These are phyloP conservation scores for Heliothis subflexa DNA, from an alignment of 1,140 invertebrate genomes.

Conservation along the genomic window DNA sequence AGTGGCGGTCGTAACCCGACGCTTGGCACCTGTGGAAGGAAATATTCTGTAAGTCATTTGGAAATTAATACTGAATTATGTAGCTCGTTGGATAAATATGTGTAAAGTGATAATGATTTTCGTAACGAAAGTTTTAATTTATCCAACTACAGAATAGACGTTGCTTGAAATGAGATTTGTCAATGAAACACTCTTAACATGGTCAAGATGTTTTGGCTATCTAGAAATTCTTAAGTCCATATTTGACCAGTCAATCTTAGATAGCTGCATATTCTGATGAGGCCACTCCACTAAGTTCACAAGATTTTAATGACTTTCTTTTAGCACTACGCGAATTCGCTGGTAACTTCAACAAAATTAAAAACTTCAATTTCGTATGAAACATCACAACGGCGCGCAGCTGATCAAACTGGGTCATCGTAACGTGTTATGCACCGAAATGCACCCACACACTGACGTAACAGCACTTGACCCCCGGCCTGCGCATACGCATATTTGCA, in stretches of 20 bases:
- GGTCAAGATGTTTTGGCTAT: too few species aligned
- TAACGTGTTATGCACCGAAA: conserved; percentile 10
- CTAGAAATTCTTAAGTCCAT: not conserved
- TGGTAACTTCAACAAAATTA: not conserved
- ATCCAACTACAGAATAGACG: too few species aligned
- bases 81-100: not conserved
- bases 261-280: too few species aligned
- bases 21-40: conserved; percentile 10
- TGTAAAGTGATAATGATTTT: too few species aligned
- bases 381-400: not conserved
- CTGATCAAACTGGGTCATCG: conserved; percentile 8
- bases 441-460: conserved; percentile 16
- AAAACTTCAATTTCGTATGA: not conserved
- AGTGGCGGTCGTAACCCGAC: conserved; percentile 15
- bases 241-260: too few species aligned
- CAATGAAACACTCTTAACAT: too few species aligned
- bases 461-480: conserved; percentile 19
- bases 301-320: not conserved
- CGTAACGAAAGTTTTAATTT: too few species aligned
- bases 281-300: too few species aligned
- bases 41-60: conserved; percentile 9
- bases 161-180: too few species aligned
- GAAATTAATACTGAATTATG: not conserved
- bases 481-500: conserved; percentile 13
- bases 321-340: not conserved